Percentiles rank a stretch among this genome's conserved stretches.
phyloP scores from a whole-genome alignment of 1,140 invertebrate genomes.

The Nasonia vitripennis region DNA sequence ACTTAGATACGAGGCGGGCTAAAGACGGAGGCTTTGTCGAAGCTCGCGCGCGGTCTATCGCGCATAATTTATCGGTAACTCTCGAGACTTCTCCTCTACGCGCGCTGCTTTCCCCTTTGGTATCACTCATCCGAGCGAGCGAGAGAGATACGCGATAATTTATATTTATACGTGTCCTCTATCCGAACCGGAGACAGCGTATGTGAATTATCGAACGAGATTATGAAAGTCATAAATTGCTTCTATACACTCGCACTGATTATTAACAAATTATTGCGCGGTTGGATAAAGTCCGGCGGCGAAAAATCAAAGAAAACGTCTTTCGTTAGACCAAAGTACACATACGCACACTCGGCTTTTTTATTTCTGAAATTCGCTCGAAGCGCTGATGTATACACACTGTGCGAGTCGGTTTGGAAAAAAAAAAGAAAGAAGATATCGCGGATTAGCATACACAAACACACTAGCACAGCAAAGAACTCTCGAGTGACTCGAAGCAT shows the following conservation, averaged over 20 bases:
- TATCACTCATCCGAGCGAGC: background rate
- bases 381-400: background rate
- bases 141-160: background rate
- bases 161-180: constrained; percentile 7
- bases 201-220: background rate
- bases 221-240: background rate
- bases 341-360: background rate
- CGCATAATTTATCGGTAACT: constrained; percentile 38
- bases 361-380: background rate
- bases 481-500: constrained; percentile 11
- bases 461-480: background rate
- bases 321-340: background rate
- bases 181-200: background rate
- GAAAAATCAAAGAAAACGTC: background rate
- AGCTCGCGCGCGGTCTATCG: background rate
- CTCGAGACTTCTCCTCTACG: background rate
- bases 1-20: constrained; percentile 22
- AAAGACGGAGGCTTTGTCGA: background rate
- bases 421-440: background rate
- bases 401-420: background rate
- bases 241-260: too few relatives aligned
- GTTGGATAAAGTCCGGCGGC: too few relatives aligned
- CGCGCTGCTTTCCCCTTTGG: constrained; percentile 2
- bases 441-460: constrained; percentile 38
- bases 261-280: background rate